Percentiles rank a stretch among this genome's conserved stretches.
These are phyloP conservation scores for Amyelois transitella DNA, from an alignment of 1,140 invertebrate genomes.

Conservation along the genomic window DNA sequence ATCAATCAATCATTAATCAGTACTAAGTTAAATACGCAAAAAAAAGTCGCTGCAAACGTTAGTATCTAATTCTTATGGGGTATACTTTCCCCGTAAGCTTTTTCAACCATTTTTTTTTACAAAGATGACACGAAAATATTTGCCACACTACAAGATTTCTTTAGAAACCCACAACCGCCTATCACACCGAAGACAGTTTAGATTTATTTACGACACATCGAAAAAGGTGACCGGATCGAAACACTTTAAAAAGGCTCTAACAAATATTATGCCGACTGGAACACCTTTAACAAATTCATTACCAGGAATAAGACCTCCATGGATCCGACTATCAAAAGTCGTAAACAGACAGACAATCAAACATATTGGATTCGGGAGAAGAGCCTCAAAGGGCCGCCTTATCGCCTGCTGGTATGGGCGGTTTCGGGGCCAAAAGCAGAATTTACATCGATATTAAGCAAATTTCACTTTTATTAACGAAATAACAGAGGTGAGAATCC, in stretches of 20 bases:
- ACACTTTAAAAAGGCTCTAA: neutral
- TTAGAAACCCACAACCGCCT: neutral
- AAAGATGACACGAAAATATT: no score
- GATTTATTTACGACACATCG: neutral
- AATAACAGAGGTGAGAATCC: neutral
- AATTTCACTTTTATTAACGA: neutral
- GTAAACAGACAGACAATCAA: neutral
- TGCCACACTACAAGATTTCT: neutral
- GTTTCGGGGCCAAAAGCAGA: neutral
- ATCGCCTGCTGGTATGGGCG: neutral
- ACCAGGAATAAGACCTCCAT: neutral
- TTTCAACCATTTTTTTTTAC: no score
- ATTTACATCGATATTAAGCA: neutral
- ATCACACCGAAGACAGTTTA: neutral
- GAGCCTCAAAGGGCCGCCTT: neutral
- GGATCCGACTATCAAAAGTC: neutral
- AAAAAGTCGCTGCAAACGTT: no score
- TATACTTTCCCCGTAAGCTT: no score
- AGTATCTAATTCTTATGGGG: no score
- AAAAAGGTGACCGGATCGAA: neutral
- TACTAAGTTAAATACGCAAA: no score
- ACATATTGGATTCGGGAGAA: neutral
- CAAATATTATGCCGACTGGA: neutral
- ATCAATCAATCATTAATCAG: no score
- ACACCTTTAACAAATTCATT: neutral